These are phyloP conservation scores for Leucophenga montana DNA, from an alignment of 2,888 invertebrate genomes.

Conservation along the genomic window DNA sequence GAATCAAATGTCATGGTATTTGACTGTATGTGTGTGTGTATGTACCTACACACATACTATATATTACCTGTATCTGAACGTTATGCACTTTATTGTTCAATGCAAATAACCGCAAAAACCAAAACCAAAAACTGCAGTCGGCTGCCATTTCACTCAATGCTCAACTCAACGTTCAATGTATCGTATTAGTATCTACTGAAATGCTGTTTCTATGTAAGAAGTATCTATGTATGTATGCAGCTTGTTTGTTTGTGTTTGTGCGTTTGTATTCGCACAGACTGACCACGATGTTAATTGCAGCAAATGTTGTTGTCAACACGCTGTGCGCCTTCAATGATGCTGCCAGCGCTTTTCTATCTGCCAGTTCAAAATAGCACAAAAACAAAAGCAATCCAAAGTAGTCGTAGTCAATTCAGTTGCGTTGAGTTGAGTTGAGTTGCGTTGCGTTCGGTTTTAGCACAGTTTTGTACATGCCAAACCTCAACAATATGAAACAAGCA, in stretches of 20 bases:
- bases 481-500: too few species aligned
- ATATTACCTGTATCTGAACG: neutral
- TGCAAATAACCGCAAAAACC: neutral
- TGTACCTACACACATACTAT: too few species aligned
- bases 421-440: neutral
- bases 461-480: neutral
- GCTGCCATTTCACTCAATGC: neutral
- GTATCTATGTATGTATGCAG: too few species aligned
- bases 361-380: slow-evolving; percentile 19
- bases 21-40: neutral
- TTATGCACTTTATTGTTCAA: neutral
- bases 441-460: too few species aligned
- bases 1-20: neutral
- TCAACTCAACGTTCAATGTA: too few species aligned
- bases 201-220: too few species aligned
- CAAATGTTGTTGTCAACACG: slow-evolving; percentile 12
- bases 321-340: neutral
- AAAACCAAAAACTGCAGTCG: neutral
- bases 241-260: too few species aligned
- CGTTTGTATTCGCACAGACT: neutral
- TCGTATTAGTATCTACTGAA: too few species aligned
- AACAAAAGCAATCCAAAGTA: slow-evolving; percentile 36
- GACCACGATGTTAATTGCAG: neutral
- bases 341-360: too few species aligned
- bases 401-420: slow-evolving; percentile 31